Evolutionary conservation across 2,797 vertebrate species (phyloP).

Genomic region (Acanthurus lineatus): DNA sequence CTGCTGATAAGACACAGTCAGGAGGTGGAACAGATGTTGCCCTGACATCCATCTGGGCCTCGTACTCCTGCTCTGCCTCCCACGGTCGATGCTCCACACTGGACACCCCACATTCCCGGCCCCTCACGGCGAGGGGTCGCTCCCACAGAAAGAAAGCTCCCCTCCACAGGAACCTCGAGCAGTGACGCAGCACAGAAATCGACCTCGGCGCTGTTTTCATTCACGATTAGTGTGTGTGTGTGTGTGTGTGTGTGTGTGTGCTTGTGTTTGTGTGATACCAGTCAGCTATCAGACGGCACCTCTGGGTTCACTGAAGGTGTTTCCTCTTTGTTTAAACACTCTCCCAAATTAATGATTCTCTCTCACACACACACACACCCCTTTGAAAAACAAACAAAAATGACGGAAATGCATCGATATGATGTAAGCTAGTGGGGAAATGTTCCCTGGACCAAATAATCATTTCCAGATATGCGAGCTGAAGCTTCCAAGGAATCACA

Average conservation of each 20-base stretch:
- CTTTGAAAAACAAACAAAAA: slow-evolving; percentile 59
- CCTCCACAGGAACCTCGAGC: slow-evolving; percentile 35
- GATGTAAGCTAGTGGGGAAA: slow-evolving; percentile 57
- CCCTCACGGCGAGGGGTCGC: slow-evolving; percentile 60
- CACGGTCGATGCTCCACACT: slow-evolving; percentile 59
- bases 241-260: slow-evolving; percentile 5
- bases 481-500: slow-evolving; percentile 13
- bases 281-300: slow-evolving; percentile 47
- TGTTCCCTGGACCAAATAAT: slow-evolving; percentile 51
- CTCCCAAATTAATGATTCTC: slow-evolving; percentile 26
- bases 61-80: slow-evolving; percentile 74
- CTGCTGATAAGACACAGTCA: slow-evolving; percentile 77
- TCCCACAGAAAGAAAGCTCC: slow-evolving; percentile 1
- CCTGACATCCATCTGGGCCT: slow-evolving; percentile 85
- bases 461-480: slow-evolving; percentile 41
- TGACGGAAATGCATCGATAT: slow-evolving; percentile 41
- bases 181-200: slow-evolving; percentile 60
- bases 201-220: slow-evolving; percentile 36
- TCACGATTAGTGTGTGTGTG: slow-evolving; percentile 9
- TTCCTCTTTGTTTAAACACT: slow-evolving; percentile 71
- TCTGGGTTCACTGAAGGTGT: slow-evolving; percentile 56
- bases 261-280: slow-evolving; percentile 17
- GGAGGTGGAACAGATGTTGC: slow-evolving; percentile 86
- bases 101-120: slow-evolving; percentile 55
- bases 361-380: slow-evolving; percentile 31